Base-by-base conservation (phyloP, 2,888 invertebrate species). In the Scaptomyza polygonia region DNA sequence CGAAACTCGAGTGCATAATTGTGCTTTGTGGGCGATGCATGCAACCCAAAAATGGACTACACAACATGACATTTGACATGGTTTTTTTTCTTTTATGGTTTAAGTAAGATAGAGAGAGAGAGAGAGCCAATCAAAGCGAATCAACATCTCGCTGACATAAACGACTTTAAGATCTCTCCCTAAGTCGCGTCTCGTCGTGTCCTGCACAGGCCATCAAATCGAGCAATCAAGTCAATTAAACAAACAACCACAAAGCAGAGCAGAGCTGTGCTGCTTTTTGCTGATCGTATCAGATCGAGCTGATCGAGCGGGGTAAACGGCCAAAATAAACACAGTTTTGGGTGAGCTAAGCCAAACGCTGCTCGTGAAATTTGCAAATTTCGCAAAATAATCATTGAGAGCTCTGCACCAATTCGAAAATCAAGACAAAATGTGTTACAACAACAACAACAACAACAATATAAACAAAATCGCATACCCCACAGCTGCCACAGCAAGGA, bases 201-300 rank as follows among this genome's bases (percentile, higher is more conserved):
- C 74, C 71, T 77, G 80, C 75, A 69, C 62, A 63, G 63, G 62
- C 63, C 75, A 74, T 74, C 77, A 83, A 77, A 57, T 79, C 65
- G 72, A 64, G 81, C 86, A 86, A 86, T 86, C 85, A 79, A 87
- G 87, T 86, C 85, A 86, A 86, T 86, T 86, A 86, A 86, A 86
- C 86, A 87, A 86, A 86, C 83, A 85, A 73, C 72, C 55, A 12
- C 34, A 34, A 51, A 55, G 45, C 8, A 34, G 18, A 29, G 51
- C 40, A 52, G 39, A 47, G 14, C 27, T 3, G 29, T 21, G 48
- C 34, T 16, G 44, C 9, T n/a, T 30, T 30, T n/a, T 6, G 32
- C 55, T 42, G 65, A 74, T 74, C 66, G 73, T 43, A 69, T 74
- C 59, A 16, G 14, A 8, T 14, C 11, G 51, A 36, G 59, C 56